Conservation (phyloP, 1,140 invertebrate genomes). For the Drosophila seguyi region DNA sequence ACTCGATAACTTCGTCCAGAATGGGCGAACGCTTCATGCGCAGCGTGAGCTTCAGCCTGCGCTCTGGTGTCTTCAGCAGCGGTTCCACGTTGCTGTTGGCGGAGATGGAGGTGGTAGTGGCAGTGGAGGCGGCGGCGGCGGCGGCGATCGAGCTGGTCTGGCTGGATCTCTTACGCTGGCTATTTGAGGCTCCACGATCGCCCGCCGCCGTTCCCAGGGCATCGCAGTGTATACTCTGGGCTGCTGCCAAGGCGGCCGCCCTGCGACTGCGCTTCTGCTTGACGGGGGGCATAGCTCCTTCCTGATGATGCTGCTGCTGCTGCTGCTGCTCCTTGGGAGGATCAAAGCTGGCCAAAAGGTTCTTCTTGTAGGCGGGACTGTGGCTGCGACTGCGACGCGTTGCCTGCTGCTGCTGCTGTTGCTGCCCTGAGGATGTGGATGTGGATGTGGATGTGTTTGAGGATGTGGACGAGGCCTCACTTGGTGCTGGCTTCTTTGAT, state of each 20-base stretch:
- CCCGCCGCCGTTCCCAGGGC: slow-evolving; percentile 27
- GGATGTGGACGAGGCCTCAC: slow-evolving; percentile 51
- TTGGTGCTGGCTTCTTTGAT: slow-evolving; percentile 62
- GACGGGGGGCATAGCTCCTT: slow-evolving; percentile 3
- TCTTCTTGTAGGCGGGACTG: slow-evolving; percentile 78
- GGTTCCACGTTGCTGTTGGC: slow-evolving; percentile 58
- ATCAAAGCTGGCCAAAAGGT: slow-evolving; percentile 78
- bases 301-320: slow-evolving; percentile 13
- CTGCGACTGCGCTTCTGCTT: slow-evolving; percentile 70
- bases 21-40: slow-evolving; percentile 93
- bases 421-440: slow-evolving; percentile 40
- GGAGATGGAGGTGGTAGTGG: not conserved
- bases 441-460: slow-evolving; percentile 20
- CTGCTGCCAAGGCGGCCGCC: slow-evolving; percentile 62
- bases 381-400: slow-evolving; percentile 56
- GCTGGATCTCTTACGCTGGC: slow-evolving; percentile 16
- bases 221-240: slow-evolving; percentile 71
- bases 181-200: slow-evolving; percentile 1
- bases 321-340: slow-evolving; percentile 20
- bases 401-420: slow-evolving; percentile 52
- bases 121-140: not conserved
- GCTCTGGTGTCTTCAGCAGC: slow-evolving; percentile 86
- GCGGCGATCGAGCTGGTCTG: not conserved
- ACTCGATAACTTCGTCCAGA: slow-evolving; percentile 93
- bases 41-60: slow-evolving; percentile 91